phyloP scores from a whole-genome alignment of 2,113 vertebrate species.

The Xenopus borealis region DNA sequence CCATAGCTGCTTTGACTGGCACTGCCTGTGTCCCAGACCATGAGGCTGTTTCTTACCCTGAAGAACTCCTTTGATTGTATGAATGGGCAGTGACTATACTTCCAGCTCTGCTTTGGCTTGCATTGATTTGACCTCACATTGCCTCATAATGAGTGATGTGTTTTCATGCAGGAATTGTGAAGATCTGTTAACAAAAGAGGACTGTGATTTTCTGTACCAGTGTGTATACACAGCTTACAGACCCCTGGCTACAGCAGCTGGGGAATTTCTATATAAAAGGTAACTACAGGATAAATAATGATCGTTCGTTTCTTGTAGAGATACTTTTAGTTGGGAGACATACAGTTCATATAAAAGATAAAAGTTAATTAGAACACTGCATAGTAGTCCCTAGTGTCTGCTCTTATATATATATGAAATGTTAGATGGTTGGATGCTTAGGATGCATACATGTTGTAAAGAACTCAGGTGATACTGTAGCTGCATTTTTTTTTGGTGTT shows the following conservation, averaged over 20 bases:
- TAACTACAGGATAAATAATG: slow-evolving; percentile 48
- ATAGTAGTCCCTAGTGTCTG: too few species aligned
- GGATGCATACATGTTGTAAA: too few species aligned
- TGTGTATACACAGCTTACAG: slow-evolving; percentile 82
- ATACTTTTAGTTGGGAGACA: too few species aligned
- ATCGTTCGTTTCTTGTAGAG: too few species aligned
- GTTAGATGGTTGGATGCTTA: too few species aligned
- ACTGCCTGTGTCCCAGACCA: background rate
- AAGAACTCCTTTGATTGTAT: slow-evolving; percentile 27
- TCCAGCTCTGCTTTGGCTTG: slow-evolving; percentile 5
- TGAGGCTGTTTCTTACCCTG: background rate
- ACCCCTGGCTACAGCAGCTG: slow-evolving; percentile 76
- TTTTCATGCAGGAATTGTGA: slow-evolving; percentile 69
- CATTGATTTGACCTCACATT: slow-evolving; percentile 1
- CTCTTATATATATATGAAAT: too few species aligned
- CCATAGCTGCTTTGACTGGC: background rate
- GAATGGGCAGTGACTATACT: slow-evolving; percentile 1
- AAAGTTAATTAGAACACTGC: too few species aligned
- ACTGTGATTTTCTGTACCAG: slow-evolving; percentile 74
- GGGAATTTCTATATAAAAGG: slow-evolving; percentile 83
- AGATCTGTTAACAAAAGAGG: slow-evolving; percentile 66
- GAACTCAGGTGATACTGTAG: too few species aligned
- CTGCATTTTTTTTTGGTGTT: too few species aligned
- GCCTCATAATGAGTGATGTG: slow-evolving; percentile 49
- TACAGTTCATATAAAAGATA: too few species aligned